phyloP scores from a whole-genome alignment of 2,888 invertebrate species.

The Drosophila ezoana region DNA sequence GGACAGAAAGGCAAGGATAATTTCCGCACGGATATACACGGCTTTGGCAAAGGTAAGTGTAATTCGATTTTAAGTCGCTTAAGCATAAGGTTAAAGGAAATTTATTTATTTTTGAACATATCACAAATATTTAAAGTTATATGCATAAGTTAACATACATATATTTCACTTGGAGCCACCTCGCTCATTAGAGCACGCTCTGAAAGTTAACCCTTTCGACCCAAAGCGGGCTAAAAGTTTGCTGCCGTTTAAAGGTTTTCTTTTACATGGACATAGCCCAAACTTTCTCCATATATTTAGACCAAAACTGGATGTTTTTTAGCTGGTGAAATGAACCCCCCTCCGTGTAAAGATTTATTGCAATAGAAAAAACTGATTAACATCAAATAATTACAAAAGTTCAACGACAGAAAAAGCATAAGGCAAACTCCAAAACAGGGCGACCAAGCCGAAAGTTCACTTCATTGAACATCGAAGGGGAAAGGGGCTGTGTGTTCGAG shows the following conservation, averaged over 20 bases:
- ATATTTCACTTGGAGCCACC: slow-evolving; percentile 22
- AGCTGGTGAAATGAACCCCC: slow-evolving; percentile 25
- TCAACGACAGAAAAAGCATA: slow-evolving; percentile 67
- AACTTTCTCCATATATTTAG: slow-evolving; percentile 54
- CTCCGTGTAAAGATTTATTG: slow-evolving; percentile 60
- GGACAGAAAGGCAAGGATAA: slow-evolving; percentile 91
- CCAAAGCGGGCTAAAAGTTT: slow-evolving; percentile 17
- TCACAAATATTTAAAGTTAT: neutral
- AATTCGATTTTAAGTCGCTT: no score
- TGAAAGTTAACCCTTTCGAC: slow-evolving; percentile 19
- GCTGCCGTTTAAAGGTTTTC: slow-evolving; percentile 12
- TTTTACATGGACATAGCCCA: slow-evolving; percentile 1
- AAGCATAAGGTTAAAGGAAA: no score
- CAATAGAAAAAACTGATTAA: slow-evolving; percentile 73
- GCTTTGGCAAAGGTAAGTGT: slow-evolving; percentile 88
- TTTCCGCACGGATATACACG: slow-evolving; percentile 89
- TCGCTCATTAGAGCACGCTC: slow-evolving; percentile 20
- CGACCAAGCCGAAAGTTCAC: slow-evolving; percentile 43
- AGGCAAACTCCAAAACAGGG: slow-evolving; percentile 45
- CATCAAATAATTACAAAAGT: slow-evolving; percentile 82
- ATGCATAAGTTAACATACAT: slow-evolving; percentile 2
- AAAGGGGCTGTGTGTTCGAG: neutral
- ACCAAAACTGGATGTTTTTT: slow-evolving; percentile 4
- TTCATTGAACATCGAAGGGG: slow-evolving; percentile 61
- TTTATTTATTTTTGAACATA: no score